Evolutionary conservation across 2,797 vertebrate genomes (phyloP).

Genomic region (Lutra lutra): DNA sequence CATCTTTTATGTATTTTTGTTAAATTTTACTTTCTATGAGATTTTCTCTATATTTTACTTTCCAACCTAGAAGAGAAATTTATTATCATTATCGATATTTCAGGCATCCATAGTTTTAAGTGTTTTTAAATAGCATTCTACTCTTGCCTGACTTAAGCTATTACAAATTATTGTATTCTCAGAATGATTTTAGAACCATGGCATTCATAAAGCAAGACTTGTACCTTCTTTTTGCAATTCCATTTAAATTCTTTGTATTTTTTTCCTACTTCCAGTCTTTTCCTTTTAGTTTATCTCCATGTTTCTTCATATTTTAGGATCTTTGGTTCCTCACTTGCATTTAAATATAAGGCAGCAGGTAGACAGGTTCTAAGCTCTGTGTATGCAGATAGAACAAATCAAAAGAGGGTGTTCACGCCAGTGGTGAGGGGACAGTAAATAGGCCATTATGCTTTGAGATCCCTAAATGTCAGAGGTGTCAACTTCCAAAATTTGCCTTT

Average conservation of each 20-base stretch:
- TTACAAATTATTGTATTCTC: not conserved
- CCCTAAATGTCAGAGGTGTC: not conserved
- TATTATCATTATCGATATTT: not conserved
- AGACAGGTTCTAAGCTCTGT: not conserved
- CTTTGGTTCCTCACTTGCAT: not conserved
- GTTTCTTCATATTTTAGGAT: not conserved
- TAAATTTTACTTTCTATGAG: constrained; percentile 28
- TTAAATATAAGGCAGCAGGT: not conserved
- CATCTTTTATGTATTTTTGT: not conserved
- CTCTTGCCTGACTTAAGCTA: not conserved
- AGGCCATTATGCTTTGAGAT: not conserved
- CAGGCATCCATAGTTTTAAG: not conserved
- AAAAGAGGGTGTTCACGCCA: not conserved
- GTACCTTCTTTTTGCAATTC: not conserved
- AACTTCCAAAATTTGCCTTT: not conserved
- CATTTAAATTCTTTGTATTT: not conserved
- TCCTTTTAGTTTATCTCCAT: not conserved
- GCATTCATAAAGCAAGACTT: not conserved
- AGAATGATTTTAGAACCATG: not conserved
- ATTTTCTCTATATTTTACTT: constrained; percentile 28
- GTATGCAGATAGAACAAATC: not conserved
- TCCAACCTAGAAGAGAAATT: not conserved
- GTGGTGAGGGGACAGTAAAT: not conserved
- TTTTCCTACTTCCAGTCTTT: not conserved
- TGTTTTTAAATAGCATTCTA: not conserved